Percentiles rank a stretch among this genome's conserved stretches.
Evolutionary conservation across 2,888 invertebrate genomes (phyloP).

Genomic region (Pardosa pseudoannulata): DNA sequence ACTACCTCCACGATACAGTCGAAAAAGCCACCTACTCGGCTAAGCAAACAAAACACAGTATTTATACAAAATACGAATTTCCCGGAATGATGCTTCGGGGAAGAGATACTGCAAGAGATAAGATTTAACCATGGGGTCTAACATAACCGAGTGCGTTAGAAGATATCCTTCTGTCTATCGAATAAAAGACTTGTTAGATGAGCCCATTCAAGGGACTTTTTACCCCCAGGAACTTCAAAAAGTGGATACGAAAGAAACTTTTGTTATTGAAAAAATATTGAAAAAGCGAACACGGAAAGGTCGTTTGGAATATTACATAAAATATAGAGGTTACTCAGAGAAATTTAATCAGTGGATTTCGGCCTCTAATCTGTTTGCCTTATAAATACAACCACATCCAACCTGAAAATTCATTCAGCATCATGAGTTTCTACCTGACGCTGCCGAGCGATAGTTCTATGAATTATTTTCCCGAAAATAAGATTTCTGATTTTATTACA

Average conservation of each 20-base stretch:
- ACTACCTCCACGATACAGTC: too few relatives aligned
- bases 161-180: slow-evolving; percentile 7
- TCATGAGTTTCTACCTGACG: slow-evolving; percentile 70
- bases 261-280: slow-evolving; percentile 28
- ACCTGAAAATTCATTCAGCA: background rate
- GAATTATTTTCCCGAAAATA: slow-evolving; percentile 75
- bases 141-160: slow-evolving; percentile 12
- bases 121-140: too few relatives aligned
- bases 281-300: slow-evolving; percentile 14
- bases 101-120: too few relatives aligned
- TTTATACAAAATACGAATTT: too few relatives aligned
- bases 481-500: slow-evolving; percentile 74
- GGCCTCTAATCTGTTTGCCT: background rate
- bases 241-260: slow-evolving; percentile 9
- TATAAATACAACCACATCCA: slow-evolving; percentile 13
- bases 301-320: slow-evolving; percentile 23
- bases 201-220: slow-evolving; percentile 26
- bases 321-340: slow-evolving; percentile 29
- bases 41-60: too few relatives aligned
- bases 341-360: slow-evolving; percentile 29
- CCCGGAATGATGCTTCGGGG: too few relatives aligned
- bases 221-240: slow-evolving; percentile 43
- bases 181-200: slow-evolving; percentile 19
- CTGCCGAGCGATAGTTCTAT: slow-evolving; percentile 74
- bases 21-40: too few relatives aligned